Evolutionary conservation across 2,888 invertebrate species (phyloP).

Genomic region (Hemithea aestivaria): DNA sequence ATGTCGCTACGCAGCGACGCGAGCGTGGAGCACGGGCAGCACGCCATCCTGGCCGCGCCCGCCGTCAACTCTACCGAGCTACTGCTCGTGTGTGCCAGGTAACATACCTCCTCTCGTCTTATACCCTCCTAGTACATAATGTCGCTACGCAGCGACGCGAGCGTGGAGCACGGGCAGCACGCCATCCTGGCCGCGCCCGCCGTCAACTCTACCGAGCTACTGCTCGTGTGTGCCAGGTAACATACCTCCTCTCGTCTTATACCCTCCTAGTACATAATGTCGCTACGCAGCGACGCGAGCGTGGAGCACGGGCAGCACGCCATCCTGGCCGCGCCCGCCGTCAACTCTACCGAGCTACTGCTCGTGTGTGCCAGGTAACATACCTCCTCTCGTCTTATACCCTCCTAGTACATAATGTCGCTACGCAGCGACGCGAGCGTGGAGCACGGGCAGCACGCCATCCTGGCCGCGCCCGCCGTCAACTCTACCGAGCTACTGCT

Average conservation of each 20-base stretch:
- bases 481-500: slow-evolving; percentile 67
- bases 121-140: too few species aligned
- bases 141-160: slow-evolving; percentile 70
- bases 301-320: slow-evolving; percentile 80
- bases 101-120: slow-evolving; percentile 37
- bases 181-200: slow-evolving; percentile 61
- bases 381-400: too few species aligned
- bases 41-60: slow-evolving; percentile 63
- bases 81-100: slow-evolving; percentile 86
- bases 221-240: slow-evolving; percentile 86
- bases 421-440: slow-evolving; percentile 79
- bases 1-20: slow-evolving; percentile 68
- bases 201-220: slow-evolving; percentile 42
- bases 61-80: slow-evolving; percentile 39
- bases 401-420: too few species aligned
- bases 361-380: slow-evolving; percentile 85
- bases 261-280: too few species aligned
- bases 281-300: too few species aligned
- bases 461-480: slow-evolving; percentile 59
- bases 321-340: slow-evolving; percentile 58
- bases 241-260: too few species aligned
- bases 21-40: slow-evolving; percentile 82
- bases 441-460: slow-evolving; percentile 79
- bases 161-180: slow-evolving; percentile 82
- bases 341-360: slow-evolving; percentile 55